phyloP scores from a whole-genome alignment of 2,888 invertebrate species.

The Arrhopalites spinosus region DNA sequence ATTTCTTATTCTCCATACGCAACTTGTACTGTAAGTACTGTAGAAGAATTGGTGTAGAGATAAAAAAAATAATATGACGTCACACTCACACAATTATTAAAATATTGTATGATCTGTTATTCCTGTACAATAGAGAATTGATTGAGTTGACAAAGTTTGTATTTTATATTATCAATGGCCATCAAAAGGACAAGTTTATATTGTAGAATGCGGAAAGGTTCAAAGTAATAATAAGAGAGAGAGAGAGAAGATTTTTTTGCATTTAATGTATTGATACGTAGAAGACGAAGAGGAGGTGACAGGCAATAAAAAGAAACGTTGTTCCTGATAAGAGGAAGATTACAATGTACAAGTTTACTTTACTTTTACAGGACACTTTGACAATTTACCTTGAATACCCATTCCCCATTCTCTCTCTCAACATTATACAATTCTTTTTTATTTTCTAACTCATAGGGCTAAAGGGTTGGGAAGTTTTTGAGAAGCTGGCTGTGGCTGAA shows the following conservation, averaged over 20 bases:
- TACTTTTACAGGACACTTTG: neutral
- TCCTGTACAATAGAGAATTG: too few species aligned
- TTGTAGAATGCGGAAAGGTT: too few species aligned
- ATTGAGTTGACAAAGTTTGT: too few species aligned
- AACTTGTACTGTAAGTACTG: slow-evolving; percentile 15
- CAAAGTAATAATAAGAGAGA: too few species aligned
- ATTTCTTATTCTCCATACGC: slow-evolving; percentile 25
- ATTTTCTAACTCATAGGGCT: neutral
- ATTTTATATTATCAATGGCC: too few species aligned
- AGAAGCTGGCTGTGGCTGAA: neutral
- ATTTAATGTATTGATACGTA: neutral
- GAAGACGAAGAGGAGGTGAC: neutral
- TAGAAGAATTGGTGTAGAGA: neutral
- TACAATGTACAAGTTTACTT: neutral
- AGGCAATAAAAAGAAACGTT: neutral
- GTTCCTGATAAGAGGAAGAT: neutral
- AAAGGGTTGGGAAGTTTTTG: neutral
- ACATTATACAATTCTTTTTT: neutral
- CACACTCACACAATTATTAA: neutral
- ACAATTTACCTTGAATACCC: neutral
- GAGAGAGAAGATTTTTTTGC: neutral
- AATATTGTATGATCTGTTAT: neutral
- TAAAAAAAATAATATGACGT: neutral
- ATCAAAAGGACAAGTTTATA: too few species aligned
- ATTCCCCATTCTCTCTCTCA: neutral